A percentile compares a stretch with the other conserved stretches of the same genome.
Conservation (phyloP, 2,888 invertebrate genomes). For the Rugalucina vietnamica region DNA sequence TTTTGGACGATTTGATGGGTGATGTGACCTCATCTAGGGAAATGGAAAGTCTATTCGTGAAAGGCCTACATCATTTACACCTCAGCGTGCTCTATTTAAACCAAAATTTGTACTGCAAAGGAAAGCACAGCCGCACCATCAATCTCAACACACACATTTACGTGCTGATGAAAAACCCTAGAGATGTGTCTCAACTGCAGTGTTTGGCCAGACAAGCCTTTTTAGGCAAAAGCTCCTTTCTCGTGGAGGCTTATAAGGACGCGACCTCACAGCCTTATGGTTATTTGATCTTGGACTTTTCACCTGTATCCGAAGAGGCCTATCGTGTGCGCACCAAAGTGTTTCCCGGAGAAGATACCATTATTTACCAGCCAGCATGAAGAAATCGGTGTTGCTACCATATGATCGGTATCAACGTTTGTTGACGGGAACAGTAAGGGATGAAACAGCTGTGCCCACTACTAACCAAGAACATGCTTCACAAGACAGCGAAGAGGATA, state of each 20-base stretch:
- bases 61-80: conserved; percentile 52
- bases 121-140: conserved; percentile 23
- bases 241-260: conserved; percentile 42
- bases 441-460: too few relatives aligned
- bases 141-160: conserved; percentile 23
- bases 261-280: neutral
- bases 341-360: conserved; percentile 14
- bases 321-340: conserved; percentile 33
- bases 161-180: conserved; percentile 38
- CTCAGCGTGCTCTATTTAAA: conserved; percentile 44
- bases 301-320: conserved; percentile 22
- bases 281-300: conserved; percentile 18
- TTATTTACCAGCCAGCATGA: conserved; percentile 18
- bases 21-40: conserved; percentile 53
- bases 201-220: conserved; percentile 47
- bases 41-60: conserved; percentile 49
- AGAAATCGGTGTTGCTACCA: conserved; percentile 32
- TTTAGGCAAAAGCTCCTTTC: conserved; percentile 33
- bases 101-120: conserved; percentile 29
- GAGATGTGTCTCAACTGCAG: conserved; percentile 52
- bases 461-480: too few relatives aligned
- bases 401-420: conserved; percentile 11
- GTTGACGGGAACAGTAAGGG: too few relatives aligned
- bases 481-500: too few relatives aligned
- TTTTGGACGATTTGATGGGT: conserved; percentile 46